Base-by-base conservation (phyloP, 2,113 vertebrate species). In the Nyctereutes procyonoides region DNA sequence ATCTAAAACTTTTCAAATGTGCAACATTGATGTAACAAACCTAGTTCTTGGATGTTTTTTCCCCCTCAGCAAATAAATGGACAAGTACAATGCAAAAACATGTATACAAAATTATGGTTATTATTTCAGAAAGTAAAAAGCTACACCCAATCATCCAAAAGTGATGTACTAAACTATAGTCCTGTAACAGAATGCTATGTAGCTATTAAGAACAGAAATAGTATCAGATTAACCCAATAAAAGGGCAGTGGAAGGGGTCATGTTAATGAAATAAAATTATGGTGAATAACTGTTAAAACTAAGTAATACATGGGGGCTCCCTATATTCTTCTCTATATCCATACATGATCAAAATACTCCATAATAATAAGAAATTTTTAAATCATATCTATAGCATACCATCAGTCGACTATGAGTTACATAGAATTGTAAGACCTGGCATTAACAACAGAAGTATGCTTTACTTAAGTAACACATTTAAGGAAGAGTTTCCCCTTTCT, bases 401-500 rank as follows among this genome's bases (percentile, higher is more conserved):
- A 51, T 63, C 22, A 87, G 35, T 1, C 69, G 15, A 74, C 55
- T 84, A 77, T 55, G 13, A 94, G 43, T 56, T 90, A 74, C 17
- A 88, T 1, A 76, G 32, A 93, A 80, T 1, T 82, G 0, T 77
- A 95, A 83, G 35, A 79, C 56, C 87, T 69, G 43, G 74, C 95
- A 93, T 88, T 95, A 94, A 80, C 1, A 96, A 92, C 0, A 87
- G 5, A 90, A 87, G 48, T 55, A 88, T 88, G 24, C 35, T 88
- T 65, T 94, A 81, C 20, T 88, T 77, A 94, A 89, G 71, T 60
- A 94, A 93, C 17, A 79, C 4, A 90, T 92, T 93, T 88, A 92
- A 95, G 89, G 81, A 95, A 92, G 28, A n/a, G n/a, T 94, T 96
- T 93, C 38, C 32, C 43, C 53, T 73, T 90, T 90, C 83, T 95